phyloP scores from a whole-genome alignment of 2,113 vertebrate species.

The Sclerurus mexicanus region DNA sequence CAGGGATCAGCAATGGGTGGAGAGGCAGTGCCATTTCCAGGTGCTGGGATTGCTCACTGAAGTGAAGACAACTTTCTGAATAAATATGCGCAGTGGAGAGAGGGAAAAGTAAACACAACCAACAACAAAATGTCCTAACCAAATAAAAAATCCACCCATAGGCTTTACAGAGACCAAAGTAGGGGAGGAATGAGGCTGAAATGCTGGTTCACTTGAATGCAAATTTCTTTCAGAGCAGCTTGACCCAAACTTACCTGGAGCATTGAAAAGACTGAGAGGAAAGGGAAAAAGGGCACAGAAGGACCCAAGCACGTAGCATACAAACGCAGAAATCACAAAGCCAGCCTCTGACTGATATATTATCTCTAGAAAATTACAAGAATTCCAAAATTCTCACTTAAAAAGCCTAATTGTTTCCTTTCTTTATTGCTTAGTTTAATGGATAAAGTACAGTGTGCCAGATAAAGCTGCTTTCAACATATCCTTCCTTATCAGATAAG shows the following conservation, averaged over 20 bases:
- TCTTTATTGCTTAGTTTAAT: neutral
- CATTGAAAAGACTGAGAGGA: neutral
- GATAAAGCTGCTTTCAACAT: neutral
- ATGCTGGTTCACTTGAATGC: no score
- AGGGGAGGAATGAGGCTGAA: no score
- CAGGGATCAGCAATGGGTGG: neutral
- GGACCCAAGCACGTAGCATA: neutral
- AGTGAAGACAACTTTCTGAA: neutral
- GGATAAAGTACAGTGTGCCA: neutral
- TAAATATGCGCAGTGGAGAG: neutral
- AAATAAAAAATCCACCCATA: neutral
- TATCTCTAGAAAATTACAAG: neutral
- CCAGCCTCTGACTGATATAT: neutral
- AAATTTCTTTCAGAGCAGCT: no score
- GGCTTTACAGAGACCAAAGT: neutral
- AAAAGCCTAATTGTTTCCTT: slow-evolving; percentile 9
- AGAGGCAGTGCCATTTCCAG: neutral
- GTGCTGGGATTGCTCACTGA: neutral
- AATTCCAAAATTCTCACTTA: neutral
- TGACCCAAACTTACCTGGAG: no score
- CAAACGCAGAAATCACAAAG: neutral
- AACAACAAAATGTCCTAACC: neutral
- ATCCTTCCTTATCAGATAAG: neutral
- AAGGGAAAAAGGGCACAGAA: neutral
- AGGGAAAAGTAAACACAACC: neutral